Evolutionary conservation across 2,113 vertebrate species (phyloP), one percentile per base, ranked within the genome.

Genomic region (Dicentrarchus labrax): DNA sequence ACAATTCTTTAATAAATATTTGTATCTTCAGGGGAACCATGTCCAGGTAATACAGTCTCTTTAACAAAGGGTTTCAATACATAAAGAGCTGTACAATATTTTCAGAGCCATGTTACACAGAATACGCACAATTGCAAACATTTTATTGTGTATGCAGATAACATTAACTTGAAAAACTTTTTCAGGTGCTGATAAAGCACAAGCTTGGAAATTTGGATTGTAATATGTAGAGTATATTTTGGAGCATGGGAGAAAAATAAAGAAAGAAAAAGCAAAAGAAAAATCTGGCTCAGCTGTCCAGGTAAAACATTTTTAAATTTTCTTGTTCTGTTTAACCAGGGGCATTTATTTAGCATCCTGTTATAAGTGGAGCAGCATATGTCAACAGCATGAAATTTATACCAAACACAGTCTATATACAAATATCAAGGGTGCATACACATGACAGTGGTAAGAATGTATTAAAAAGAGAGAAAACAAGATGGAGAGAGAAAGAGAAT

Each of bases 391-490:
- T 22, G 10, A 61, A 43, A 61, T 61, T 19, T 36, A 45, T 38
- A 43, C 8, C 76, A 22, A 69, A 72, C 3, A 51, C 6, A 8
- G 12, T 47, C 6, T 4, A 10, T 30, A 64, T 2, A 38, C 51
- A 72, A 59, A 70, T 24, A 57, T 76, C 15, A 76, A 71, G n/a
- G 22, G 39, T 50, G 30, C 50, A 85, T n/a, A 43, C 48, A 30
- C 16, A 59, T 2, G 0, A 60, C 21, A 21, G 51, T 72, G 56
- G 16, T 38, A 69, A 38, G 1, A 36, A 30, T 60, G 36, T 24
- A 67, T 87, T 70, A 21, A 17, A 64, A 82, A 72, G 16, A 21
- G 15, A 72, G 41, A 38, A 53, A 77, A 66, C 7, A 47, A 13
- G 4, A 1, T 10, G 12, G 45, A 6, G 8, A 50, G 8, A 47